These are phyloP conservation scores for Hyphantria cunea DNA, from an alignment of 1,140 invertebrate genomes.

Conservation along the genomic window DNA sequence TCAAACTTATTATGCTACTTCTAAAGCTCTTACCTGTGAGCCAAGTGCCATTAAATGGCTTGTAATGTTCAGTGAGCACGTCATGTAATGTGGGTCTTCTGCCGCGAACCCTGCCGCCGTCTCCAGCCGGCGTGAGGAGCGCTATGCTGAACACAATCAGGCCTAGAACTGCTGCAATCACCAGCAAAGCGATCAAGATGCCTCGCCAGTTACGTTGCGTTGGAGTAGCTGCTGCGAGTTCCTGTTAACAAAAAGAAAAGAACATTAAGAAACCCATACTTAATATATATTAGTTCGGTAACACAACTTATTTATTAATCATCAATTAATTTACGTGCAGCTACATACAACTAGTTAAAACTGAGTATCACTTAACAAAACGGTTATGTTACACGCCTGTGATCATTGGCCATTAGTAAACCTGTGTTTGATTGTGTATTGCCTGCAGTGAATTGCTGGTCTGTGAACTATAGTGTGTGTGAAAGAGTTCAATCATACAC, in stretches of 20 bases:
- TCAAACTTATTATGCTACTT: too few relatives aligned
- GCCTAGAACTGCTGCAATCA: conserved; percentile 92
- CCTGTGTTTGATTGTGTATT: too few relatives aligned
- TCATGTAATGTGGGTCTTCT: conserved; percentile 85
- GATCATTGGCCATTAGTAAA: too few relatives aligned
- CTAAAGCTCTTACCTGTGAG: conserved; percentile 85
- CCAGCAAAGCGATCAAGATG: conserved; percentile 93
- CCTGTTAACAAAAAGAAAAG: conserved; percentile 78
- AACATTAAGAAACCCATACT: not conserved
- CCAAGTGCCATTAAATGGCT: conserved; percentile 90
- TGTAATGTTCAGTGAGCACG: conserved; percentile 84
- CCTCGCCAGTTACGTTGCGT: conserved; percentile 94
- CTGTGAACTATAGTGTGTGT: too few relatives aligned
- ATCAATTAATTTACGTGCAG: too few relatives aligned
- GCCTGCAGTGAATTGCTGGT: too few relatives aligned
- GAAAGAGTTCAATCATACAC: too few relatives aligned
- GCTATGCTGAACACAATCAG: conserved; percentile 94
- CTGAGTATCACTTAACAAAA: too few relatives aligned
- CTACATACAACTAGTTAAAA: too few relatives aligned
- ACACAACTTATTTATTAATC: too few relatives aligned
- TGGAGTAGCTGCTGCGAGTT: conserved; percentile 90
- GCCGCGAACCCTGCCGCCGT: conserved; percentile 86
- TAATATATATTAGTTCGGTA: too few relatives aligned
- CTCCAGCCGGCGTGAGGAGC: conserved; percentile 89
- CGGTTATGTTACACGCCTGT: too few relatives aligned